Evolutionary conservation across 2,888 invertebrate species (phyloP).

Genomic region (Spisula solida): DNA sequence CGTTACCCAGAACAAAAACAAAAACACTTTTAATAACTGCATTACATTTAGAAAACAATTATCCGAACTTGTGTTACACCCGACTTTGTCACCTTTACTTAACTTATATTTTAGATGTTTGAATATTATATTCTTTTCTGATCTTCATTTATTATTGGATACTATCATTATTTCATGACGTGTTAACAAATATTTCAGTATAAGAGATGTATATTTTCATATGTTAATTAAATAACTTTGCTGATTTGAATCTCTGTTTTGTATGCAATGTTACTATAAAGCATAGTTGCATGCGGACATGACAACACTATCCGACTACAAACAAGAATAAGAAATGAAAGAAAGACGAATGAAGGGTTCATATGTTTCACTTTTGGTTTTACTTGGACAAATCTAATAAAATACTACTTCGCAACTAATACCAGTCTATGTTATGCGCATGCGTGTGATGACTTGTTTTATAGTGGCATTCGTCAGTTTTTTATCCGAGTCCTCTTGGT

Average conservation of each 20-base stretch:
- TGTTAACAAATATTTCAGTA: background rate
- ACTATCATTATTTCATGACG: background rate
- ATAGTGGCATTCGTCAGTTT: slow-evolving; percentile 51
- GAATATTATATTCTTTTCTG: background rate
- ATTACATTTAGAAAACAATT: background rate
- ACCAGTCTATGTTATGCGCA: slow-evolving; percentile 50
- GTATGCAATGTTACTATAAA: slow-evolving; percentile 61
- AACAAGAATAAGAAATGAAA: background rate
- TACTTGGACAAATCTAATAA: slow-evolving; percentile 21
- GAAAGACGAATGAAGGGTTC: background rate
- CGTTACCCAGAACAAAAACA: background rate
- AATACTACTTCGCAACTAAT: slow-evolving; percentile 38
- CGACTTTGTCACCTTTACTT: background rate
- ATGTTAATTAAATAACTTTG: background rate
- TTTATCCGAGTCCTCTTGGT: slow-evolving; percentile 41
- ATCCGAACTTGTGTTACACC: background rate
- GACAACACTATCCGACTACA: background rate
- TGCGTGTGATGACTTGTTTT: slow-evolving; percentile 49
- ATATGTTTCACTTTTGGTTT: slow-evolving; percentile 33
- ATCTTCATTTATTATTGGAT: background rate
- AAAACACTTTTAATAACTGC: background rate
- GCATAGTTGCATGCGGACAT: slow-evolving; percentile 53
- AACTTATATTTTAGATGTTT: slow-evolving; percentile 6
- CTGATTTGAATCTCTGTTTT: slow-evolving; percentile 1
- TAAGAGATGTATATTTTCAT: background rate